Base-by-base conservation (phyloP, 2,797 vertebrate genomes). In the Gephyroberyx darwinii region DNA sequence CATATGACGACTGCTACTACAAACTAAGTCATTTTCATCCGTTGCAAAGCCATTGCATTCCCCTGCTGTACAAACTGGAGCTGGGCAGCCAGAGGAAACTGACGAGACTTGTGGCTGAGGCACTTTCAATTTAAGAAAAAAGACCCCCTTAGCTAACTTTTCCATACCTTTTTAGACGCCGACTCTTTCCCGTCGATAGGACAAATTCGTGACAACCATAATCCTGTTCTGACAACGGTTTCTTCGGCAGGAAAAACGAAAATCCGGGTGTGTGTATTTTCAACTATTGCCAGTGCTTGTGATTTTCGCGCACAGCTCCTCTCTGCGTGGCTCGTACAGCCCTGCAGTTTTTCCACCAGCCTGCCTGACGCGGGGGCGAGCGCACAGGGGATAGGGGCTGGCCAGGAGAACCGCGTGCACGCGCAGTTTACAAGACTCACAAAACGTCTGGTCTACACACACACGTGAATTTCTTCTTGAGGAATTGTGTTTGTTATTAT, bases 301-400 rank as follows among this genome's bases (percentile, higher is more conserved):
- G 84, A 50, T 73, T 83, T 76, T 80, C 71, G 60, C 80, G 37
- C 79, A 69, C 86, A 0, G 74, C 74, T 78, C 53, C 55, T 78
- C 82, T 76, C 89, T 86, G 86, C 88, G 86, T 86, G 91, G 88
- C 87, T 88, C 65, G 78, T 66, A 83, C 90, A 88, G 89, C 84
- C 86, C 84, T 70, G 90, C 90, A 86, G 85, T 81, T 90, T 85
- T 88, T 87, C 82, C 87, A 85, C 69, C 56, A 81, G 74, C 57
- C 67, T 20, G 70, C 12, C 39, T 43, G 41, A 1, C 69, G 71
- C 84, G 90, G 84, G 86, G 58, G 84, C 89, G 93, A 74, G 88
- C 89, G 50, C 84, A 22, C 81, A 26, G 74, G 79, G 78, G 83
- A 58, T 69, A 75, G 74, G 79, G 88, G 88, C 80, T 83, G 84